phyloP scores from a whole-genome alignment of 1,140 invertebrate genomes.

The Hypothenemus hampei region DNA sequence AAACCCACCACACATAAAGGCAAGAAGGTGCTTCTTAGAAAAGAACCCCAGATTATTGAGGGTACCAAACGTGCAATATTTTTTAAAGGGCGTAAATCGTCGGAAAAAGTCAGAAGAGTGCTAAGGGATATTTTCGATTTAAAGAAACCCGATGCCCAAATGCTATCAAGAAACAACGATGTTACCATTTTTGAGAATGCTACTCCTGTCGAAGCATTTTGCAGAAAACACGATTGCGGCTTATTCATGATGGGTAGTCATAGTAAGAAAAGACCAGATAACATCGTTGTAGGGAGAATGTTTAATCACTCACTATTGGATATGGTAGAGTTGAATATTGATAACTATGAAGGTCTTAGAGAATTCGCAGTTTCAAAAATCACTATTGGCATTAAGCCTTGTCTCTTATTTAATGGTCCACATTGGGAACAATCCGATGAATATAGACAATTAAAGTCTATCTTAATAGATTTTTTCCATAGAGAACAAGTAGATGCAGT shows the following conservation, averaged over 20 bases:
- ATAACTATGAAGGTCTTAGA: constrained; percentile 57
- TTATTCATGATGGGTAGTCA: constrained; percentile 88
- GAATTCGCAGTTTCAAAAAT: constrained; percentile 41
- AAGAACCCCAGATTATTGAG: constrained; percentile 86
- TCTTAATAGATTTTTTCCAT: constrained; percentile 91
- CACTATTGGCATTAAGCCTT: constrained; percentile 76
- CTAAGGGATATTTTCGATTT: constrained; percentile 85
- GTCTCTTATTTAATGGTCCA: constrained; percentile 90
- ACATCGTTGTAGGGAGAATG: constrained; percentile 82
- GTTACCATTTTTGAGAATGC: constrained; percentile 83
- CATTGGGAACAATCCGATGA: constrained; percentile 80
- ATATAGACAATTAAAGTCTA: constrained; percentile 76
- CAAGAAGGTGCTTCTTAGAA: constrained; percentile 74
- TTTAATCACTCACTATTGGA: constrained; percentile 89
- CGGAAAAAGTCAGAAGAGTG: constrained; percentile 64
- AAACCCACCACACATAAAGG: constrained; percentile 87
- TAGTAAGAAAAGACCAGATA: constrained; percentile 92
- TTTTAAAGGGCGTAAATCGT: constrained; percentile 80
- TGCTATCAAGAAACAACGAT: constrained; percentile 77
- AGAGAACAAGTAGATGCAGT: constrained; percentile 76
- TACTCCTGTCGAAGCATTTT: constrained; percentile 76
- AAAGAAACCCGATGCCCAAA: constrained; percentile 78
- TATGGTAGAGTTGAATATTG: constrained; percentile 94
- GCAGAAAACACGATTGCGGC: constrained; percentile 80
- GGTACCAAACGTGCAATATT: constrained; percentile 81